Conservation (phyloP, 2,888 invertebrate genomes). For the Aphodius granarius region DNA sequence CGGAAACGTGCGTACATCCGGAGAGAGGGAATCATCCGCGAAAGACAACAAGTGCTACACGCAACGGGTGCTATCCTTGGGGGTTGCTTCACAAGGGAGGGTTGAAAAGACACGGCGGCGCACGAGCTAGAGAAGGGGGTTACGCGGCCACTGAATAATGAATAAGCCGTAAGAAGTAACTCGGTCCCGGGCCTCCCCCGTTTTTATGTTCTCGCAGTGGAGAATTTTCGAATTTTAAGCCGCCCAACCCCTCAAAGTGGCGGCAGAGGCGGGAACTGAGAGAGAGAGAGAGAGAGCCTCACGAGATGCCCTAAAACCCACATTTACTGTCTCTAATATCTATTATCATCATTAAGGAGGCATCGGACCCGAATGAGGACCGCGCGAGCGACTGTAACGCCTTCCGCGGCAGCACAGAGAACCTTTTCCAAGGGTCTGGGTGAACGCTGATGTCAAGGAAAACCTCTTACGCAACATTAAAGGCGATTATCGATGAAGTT, state of each 20-base stretch:
- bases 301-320: slow-evolving; percentile 23
- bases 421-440: background rate
- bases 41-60: background rate
- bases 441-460: background rate
- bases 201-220: slow-evolving; percentile 43
- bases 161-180: slow-evolving; percentile 56
- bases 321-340: slow-evolving; percentile 26
- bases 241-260: slow-evolving; percentile 17
- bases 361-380: slow-evolving; percentile 1
- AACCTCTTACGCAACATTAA: slow-evolving; percentile 13
- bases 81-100: background rate
- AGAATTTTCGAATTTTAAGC: slow-evolving; percentile 50
- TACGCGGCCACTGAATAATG: slow-evolving; percentile 51
- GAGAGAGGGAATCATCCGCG: background rate
- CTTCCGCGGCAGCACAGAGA: background rate
- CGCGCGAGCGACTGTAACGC: background rate
- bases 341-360: slow-evolving; percentile 24
- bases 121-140: background rate
- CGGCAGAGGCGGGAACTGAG: slow-evolving; percentile 12
- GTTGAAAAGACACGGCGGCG: background rate
- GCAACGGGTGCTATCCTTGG: background rate
- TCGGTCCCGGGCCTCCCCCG: slow-evolving; percentile 45
- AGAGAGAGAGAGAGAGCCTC: slow-evolving; percentile 16
- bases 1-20: background rate
- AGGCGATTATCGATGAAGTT: slow-evolving; percentile 18